Evolutionary conservation across 2,113 vertebrate species (phyloP).

Genomic region (Peromyscus polionotus): DNA sequence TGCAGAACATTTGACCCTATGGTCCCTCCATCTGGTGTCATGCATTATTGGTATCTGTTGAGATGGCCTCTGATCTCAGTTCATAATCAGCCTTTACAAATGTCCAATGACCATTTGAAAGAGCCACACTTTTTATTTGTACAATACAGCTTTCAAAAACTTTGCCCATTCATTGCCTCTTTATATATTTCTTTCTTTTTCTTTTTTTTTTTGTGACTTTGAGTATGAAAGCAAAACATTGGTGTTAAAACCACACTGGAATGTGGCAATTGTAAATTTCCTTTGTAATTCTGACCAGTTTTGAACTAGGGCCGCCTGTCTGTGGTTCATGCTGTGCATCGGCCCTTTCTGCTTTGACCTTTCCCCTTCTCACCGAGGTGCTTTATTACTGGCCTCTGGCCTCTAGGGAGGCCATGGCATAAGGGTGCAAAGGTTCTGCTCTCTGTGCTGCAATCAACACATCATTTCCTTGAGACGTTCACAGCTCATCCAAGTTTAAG

Average conservation of each 20-base stretch:
- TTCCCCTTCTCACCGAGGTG: rapidly evolving
- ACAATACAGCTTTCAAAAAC: neutral
- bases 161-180: neutral
- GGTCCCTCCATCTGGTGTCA: neutral
- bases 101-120: neutral
- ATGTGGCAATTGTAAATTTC: neutral
- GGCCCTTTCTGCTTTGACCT: neutral
- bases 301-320: neutral
- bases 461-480: neutral
- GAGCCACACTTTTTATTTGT: constrained; percentile 9
- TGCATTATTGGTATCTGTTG: neutral
- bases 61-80: neutral
- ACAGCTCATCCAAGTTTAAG: neutral
- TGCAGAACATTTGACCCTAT: neutral
- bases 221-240: neutral
- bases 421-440: neutral
- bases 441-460: neutral
- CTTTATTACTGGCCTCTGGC: neutral
- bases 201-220: neutral
- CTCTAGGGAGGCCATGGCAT: neutral
- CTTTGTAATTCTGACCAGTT: neutral
- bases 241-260: neutral
- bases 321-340: neutral
- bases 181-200: neutral
- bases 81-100: neutral